A percentile compares a stretch with the other conserved stretches of the same genome.
phyloP scores from a whole-genome alignment of 1,140 invertebrate species.

The Aphis craccivora region DNA sequence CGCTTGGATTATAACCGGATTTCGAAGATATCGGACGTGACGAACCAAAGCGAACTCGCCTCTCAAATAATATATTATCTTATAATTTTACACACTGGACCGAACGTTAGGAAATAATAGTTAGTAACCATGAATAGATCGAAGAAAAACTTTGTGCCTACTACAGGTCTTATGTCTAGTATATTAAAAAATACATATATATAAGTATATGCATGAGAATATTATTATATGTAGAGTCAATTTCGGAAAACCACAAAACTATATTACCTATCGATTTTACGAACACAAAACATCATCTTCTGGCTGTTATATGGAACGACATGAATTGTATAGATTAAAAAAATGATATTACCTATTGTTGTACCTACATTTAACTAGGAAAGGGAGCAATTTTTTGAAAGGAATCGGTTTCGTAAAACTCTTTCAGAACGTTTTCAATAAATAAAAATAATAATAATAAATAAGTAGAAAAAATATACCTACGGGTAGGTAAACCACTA shows the following conservation, averaged over 20 bases:
- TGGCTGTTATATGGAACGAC: not conserved
- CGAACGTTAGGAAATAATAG: not conserved
- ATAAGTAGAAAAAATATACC: not conserved
- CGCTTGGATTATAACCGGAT: not conserved
- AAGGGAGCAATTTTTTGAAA: not conserved
- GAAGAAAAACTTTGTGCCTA: not conserved
- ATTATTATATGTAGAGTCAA: not conserved
- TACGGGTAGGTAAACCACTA: not conserved
- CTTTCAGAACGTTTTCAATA: not conserved
- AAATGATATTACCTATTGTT: not conserved
- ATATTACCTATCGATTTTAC: not conserved
- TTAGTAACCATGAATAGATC: not conserved
- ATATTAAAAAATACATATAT: not conserved
- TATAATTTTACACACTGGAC: not conserved
- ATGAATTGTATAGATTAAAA: not conserved
- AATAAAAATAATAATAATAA: not conserved
- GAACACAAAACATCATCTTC: not conserved
- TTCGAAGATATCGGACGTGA: conserved; percentile 38
- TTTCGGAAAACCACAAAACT: conserved; percentile 19
- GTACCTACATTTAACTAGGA: no score
- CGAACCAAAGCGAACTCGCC: not conserved
- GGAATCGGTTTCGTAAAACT: not conserved
- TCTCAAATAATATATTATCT: not conserved
- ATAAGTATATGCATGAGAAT: not conserved
- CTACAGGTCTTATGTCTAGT: not conserved